Evolutionary conservation across 2,888 invertebrate species (phyloP).

Genomic region (Gari tellinella): DNA sequence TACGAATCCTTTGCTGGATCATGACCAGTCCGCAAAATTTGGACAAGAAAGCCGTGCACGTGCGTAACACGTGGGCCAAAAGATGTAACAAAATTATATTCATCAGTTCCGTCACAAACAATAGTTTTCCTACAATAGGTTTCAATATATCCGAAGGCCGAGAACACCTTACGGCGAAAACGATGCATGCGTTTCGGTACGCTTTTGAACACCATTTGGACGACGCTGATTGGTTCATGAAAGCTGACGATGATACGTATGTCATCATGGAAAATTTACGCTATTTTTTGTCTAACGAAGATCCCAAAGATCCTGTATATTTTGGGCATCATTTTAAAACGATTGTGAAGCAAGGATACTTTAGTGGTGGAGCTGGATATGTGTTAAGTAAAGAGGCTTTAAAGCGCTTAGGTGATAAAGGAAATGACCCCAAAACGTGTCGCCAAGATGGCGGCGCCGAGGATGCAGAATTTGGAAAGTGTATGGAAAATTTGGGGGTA

Average conservation of each 20-base stretch:
- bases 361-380: constrained; percentile 89
- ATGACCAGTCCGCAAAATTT: constrained; percentile 97
- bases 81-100: constrained; percentile 79
- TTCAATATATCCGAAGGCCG: constrained; percentile 94
- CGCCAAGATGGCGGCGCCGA: constrained; percentile 74
- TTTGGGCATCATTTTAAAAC: constrained; percentile 86
- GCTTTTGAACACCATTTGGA: constrained; percentile 92
- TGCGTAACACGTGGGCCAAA: constrained; percentile 84
- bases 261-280: constrained; percentile 94
- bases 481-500: constrained; percentile 76
- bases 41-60: constrained; percentile 93
- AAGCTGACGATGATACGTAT: constrained; percentile 99
- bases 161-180: constrained; percentile 97
- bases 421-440: constrained; percentile 69
- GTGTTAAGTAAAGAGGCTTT: constrained; percentile 93
- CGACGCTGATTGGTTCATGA: constrained; percentile 97
- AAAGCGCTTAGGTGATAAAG: constrained; percentile 89
- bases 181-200: constrained; percentile 95
- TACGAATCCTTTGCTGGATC: constrained; percentile 96
- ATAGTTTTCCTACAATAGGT: constrained; percentile 88
- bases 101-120: constrained; percentile 87
- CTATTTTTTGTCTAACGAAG: constrained; percentile 89
- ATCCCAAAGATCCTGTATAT: constrained; percentile 91
- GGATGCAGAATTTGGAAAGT: constrained; percentile 75
- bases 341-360: constrained; percentile 81